phyloP scores from a whole-genome alignment of 2,888 invertebrate genomes.

The Oscheius sp. region DNA sequence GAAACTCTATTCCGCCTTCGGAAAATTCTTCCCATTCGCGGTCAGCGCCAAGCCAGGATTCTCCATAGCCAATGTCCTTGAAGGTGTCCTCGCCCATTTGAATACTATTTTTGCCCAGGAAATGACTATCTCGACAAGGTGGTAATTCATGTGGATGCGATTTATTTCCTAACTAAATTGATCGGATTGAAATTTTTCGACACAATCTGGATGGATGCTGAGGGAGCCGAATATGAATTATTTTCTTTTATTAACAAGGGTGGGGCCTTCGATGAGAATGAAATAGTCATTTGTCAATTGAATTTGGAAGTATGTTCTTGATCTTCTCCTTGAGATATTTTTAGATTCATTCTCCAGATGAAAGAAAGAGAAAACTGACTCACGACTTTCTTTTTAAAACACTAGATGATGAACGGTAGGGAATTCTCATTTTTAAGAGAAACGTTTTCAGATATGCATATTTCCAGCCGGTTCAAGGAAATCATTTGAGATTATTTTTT shows the following conservation, averaged over 20 bases:
- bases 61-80: neutral
- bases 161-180: conserved; percentile 32
- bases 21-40: conserved; percentile 23
- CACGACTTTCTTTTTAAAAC: conserved; percentile 36
- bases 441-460: too few relatives aligned
- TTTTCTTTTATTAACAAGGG: conserved; percentile 32
- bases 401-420: conserved; percentile 34
- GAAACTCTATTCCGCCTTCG: conserved; percentile 8
- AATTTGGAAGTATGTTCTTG: conserved; percentile 30
- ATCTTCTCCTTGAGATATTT: neutral
- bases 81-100: neutral
- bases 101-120: conserved; percentile 18
- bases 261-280: conserved; percentile 28
- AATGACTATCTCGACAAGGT: conserved; percentile 29
- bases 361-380: conserved; percentile 31
- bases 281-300: conserved; percentile 35
- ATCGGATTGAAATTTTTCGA: conserved; percentile 32
- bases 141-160: conserved; percentile 34
- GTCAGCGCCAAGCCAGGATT: conserved; percentile 13
- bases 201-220: conserved; percentile 38
- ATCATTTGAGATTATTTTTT: conserved; percentile 38
- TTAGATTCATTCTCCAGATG: conserved; percentile 37
- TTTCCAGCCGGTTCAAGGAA: conserved; percentile 36
- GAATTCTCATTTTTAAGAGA: too few relatives aligned
- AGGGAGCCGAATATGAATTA: conserved; percentile 38